Evolutionary conservation across 1,140 invertebrate genomes (phyloP).

Genomic region (Helicorthomorpha holstii): DNA sequence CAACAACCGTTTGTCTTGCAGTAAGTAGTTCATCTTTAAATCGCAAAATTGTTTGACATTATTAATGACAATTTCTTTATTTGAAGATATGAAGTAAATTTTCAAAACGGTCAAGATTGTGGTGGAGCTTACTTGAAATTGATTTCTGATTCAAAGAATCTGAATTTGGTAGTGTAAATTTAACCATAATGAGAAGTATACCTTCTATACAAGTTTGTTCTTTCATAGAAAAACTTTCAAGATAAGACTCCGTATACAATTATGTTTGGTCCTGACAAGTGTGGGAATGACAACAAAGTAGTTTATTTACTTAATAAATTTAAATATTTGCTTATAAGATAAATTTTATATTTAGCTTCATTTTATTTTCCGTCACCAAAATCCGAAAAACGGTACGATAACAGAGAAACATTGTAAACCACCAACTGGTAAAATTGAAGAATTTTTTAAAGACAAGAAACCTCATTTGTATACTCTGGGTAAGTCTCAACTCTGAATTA

Average conservation of each 20-base stretch:
- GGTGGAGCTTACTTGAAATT: constrained; percentile 96
- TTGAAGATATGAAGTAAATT: constrained; percentile 36
- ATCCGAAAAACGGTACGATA: constrained; percentile 74
- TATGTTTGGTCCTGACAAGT: constrained; percentile 99
- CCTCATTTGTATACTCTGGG: constrained; percentile 83
- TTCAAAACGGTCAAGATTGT: constrained; percentile 92
- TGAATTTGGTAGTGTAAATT: constrained; percentile 38
- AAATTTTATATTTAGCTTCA: constrained; percentile 46
- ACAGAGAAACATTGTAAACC: constrained; percentile 87
- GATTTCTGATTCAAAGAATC: constrained; percentile 37
- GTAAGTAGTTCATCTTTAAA: constrained; percentile 46
- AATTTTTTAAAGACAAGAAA: constrained; percentile 82
- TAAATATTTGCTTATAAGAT: constrained; percentile 2
- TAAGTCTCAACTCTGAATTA: constrained; percentile 12
- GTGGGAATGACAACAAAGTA: constrained; percentile 83
- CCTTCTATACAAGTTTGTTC: constrained; percentile 11
- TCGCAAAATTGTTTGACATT: no score
- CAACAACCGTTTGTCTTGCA: constrained; percentile 82
- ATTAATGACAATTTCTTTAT: constrained; percentile 7
- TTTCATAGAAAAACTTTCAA: constrained; percentile 49
- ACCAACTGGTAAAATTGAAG: constrained; percentile 64
- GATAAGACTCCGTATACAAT: constrained; percentile 95
- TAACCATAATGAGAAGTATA: not conserved
- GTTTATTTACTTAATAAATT: constrained; percentile 1
- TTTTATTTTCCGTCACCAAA: constrained; percentile 93